Evolutionary conservation across 2,888 invertebrate species (phyloP), one percentile per base, ranked within the genome.

Genomic region (Disparrhopalites patrizii): DNA sequence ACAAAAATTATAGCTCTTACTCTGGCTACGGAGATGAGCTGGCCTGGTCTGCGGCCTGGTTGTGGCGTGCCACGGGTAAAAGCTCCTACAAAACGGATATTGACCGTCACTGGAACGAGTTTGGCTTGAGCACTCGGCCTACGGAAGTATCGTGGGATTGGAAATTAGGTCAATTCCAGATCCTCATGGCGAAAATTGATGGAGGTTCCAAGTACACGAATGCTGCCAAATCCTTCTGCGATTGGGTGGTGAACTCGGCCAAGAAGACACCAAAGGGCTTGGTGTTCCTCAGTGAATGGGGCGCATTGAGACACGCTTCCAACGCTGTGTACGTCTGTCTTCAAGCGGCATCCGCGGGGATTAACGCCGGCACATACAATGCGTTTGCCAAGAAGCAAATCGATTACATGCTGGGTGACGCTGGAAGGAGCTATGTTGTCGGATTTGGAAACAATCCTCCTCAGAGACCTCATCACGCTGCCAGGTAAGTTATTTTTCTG

Each of bases 21-120:
- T n/a, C 38, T 8, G 56, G 56, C 20, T 58, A 82, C 72, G 83
- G 82, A 0, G 84, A 84, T 72, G 84, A 84, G 71, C 76, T 85
- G 30, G 80, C 82, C 0, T 85, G 85, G 85, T 82, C 83, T 0
- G 83, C 83, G 0, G 77, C 80, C 1, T 84, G 84, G 85, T 76
- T 85, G 8, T 82, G 80, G 77, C 81, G 80, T 70, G 83, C 83
- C 2, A 83, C 83, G 2, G 79, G 79, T 43, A 79, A 81, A 10
- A 70, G 76, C 0, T 75, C 77, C 23, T 84, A 82, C 72, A 76
- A 83, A 57, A 79, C 81, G 38, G 81, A 82, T 36, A 83, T 83
- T 1, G 80, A 81, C 67, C 76, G 78, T 54, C 81, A 81, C 71
- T 84, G 82, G 73, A 77, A 78, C 64, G 79, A 80, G 62, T 83